Conservation (phyloP, 2,113 vertebrate genomes). For the Tychaedon coryphoeus region DNA sequence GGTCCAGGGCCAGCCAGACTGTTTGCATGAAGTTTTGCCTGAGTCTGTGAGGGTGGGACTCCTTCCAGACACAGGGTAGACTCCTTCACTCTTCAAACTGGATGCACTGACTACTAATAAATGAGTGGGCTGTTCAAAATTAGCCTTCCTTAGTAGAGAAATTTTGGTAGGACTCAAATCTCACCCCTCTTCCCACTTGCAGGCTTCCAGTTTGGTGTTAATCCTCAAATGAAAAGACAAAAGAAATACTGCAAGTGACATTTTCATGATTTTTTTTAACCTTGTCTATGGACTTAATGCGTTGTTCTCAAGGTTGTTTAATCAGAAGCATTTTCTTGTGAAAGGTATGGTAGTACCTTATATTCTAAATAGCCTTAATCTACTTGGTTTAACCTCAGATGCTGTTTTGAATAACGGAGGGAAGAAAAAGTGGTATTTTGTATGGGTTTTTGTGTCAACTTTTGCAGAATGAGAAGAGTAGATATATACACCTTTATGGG, state of each 20-base stretch:
- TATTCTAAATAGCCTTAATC: neutral
- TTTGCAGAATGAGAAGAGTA: neutral
- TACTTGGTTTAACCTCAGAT: neutral
- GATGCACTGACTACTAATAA: neutral
- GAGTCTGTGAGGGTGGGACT: neutral
- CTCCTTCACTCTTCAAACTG: neutral
- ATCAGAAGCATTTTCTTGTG: neutral
- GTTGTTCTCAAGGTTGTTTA: neutral
- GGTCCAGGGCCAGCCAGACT: accelerated
- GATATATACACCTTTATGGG: accelerated
- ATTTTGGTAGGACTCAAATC: neutral
- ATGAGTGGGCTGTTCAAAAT: neutral
- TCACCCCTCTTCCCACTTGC: neutral
- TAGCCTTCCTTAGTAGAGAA: neutral
- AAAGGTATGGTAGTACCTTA: neutral
- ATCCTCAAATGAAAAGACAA: neutral
- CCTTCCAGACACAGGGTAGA: neutral
- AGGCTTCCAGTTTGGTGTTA: neutral
- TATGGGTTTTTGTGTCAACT: neutral
- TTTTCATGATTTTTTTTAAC: neutral
- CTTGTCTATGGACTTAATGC: neutral
- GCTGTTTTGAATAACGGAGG: neutral
- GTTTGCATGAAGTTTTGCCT: accelerated
- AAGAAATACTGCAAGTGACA: neutral
- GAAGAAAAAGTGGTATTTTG: neutral